Percentiles rank a stretch among this genome's conserved stretches.
Evolutionary conservation across 2,797 vertebrate species (phyloP).

Genomic region (Karalla daura): DNA sequence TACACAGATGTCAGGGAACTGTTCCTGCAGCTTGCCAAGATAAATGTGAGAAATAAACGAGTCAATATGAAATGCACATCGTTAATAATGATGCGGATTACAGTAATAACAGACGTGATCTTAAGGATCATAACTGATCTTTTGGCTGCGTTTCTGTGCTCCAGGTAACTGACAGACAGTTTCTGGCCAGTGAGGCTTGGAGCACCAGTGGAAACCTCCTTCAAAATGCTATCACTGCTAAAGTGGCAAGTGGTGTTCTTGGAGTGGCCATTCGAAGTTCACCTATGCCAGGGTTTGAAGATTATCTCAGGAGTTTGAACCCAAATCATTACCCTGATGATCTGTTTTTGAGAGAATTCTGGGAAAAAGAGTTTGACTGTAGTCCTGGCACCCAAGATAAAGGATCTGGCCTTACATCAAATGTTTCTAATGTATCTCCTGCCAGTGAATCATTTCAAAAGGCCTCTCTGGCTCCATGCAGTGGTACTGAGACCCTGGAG

Average conservation of each 20-base stretch:
- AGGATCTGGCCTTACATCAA: no score
- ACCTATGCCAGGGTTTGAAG: slow-evolving; percentile 72
- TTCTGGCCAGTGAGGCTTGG: slow-evolving; percentile 83
- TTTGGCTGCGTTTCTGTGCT: no score
- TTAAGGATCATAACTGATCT: no score
- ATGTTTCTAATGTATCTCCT: not conserved
- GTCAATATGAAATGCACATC: not conserved
- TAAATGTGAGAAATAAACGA: slow-evolving; percentile 73
- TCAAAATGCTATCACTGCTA: slow-evolving; percentile 52
- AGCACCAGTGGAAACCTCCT: slow-evolving; percentile 68
- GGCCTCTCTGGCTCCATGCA: slow-evolving; percentile 57
- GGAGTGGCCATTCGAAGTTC: slow-evolving; percentile 80
- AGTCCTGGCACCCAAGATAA: no score
- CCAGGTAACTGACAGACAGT: slow-evolving; percentile 75
- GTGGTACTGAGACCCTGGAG: slow-evolving; percentile 71
- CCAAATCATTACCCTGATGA: slow-evolving; percentile 65
- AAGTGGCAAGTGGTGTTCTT: slow-evolving; percentile 72
- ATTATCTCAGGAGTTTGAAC: slow-evolving; percentile 65
- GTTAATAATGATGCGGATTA: slow-evolving; percentile 21
- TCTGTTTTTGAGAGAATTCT: slow-evolving; percentile 67
- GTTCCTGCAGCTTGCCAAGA: slow-evolving; percentile 69
- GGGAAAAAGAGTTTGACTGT: slow-evolving; percentile 77
- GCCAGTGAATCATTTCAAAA: not conserved
- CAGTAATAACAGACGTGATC: slow-evolving; percentile 6
- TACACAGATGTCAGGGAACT: slow-evolving; percentile 77